These are phyloP conservation scores for Tenthredo distinguenda DNA, from an alignment of 2,888 invertebrate genomes.

Conservation along the genomic window DNA sequence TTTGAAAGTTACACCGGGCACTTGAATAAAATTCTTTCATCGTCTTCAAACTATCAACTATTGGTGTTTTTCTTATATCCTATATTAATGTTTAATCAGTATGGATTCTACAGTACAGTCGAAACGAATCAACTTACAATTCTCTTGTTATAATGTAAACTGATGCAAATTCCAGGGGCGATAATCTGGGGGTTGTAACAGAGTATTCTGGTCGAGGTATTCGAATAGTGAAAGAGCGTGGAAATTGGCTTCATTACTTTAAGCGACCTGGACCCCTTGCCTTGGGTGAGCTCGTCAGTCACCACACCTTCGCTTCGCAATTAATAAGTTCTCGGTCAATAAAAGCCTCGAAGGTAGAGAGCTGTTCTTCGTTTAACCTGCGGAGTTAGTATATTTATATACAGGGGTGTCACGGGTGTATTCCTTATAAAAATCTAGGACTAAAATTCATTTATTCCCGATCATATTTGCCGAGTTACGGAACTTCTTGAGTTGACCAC, in stretches of 20 bases:
- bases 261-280: slow-evolving; percentile 18
- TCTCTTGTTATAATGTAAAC: neutral
- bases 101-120: no score
- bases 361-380: neutral
- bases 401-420: no score
- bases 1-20: no score
- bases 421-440: no score
- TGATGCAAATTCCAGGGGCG: no score
- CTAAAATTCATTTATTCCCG: no score
- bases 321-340: slow-evolving; percentile 29
- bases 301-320: slow-evolving; percentile 35
- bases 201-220: neutral
- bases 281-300: neutral
- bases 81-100: no score
- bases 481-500: no score
- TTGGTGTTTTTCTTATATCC: no score
- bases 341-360: slow-evolving; percentile 18
- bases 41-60: no score
- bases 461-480: no score
- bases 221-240: neutral
- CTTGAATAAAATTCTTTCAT: no score
- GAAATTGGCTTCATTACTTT: slow-evolving; percentile 35
- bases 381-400: neutral
- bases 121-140: neutral
- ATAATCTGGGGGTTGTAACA: neutral